Evolutionary conservation across 23 tunicate genomes (phyloP).

Genomic region (Oikopleura dioica): DNA sequence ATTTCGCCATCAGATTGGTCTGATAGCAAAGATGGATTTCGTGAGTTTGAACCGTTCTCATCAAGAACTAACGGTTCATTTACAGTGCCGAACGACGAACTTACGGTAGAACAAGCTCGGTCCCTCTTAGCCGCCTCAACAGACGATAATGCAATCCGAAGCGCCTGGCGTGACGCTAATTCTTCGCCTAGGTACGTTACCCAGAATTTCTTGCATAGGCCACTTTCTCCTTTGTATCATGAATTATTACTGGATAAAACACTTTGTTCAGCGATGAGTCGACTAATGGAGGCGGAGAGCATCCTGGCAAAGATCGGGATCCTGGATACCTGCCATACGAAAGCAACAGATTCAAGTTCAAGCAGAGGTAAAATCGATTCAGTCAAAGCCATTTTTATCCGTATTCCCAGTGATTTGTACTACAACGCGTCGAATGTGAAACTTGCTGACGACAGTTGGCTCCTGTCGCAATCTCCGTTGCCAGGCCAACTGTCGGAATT

Average conservation of each 20-base stretch:
- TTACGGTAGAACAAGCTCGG: constrained; percentile 6
- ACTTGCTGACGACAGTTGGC: not conserved
- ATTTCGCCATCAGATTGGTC: not conserved
- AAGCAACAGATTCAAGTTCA: not conserved
- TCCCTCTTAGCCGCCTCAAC: not conserved
- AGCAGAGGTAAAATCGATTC: no score
- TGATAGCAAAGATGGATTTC: not conserved
- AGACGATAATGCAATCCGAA: not conserved
- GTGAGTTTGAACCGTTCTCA: no score
- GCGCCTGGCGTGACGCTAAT: not conserved
- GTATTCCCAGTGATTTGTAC: not conserved
- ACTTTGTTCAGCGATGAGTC: constrained; percentile 8
- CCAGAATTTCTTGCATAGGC: not conserved
- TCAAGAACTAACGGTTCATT: no score
- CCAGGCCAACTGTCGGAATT: constrained; percentile 12
- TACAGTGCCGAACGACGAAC: constrained; percentile 3
- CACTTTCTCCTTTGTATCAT: no score
- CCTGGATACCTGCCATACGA: constrained; percentile 10
- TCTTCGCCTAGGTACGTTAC: not conserved
- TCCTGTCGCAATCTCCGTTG: not conserved
- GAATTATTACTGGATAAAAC: no score
- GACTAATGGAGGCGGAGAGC: constrained; percentile 10
- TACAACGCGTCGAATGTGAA: constrained; percentile 9
- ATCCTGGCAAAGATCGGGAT: constrained; percentile 14
- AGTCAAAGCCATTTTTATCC: no score